Percentiles rank a stretch among this genome's conserved stretches.
Evolutionary conservation across 2,797 vertebrate genomes (phyloP).

Genomic region (Spheniscus humboldti): DNA sequence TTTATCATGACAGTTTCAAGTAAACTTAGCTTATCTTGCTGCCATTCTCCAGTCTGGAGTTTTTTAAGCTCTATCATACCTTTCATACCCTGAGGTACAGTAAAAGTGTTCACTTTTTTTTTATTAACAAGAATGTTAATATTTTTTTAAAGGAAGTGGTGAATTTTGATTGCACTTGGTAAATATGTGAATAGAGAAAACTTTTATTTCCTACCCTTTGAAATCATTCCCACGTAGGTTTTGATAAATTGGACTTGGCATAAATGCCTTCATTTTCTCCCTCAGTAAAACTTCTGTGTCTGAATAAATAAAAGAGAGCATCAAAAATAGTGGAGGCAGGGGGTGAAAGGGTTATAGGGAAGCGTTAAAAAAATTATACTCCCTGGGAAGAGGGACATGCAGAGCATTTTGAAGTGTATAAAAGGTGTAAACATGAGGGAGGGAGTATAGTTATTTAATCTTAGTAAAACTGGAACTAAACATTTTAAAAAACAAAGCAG

Average conservation of each 20-base stretch:
- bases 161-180: neutral
- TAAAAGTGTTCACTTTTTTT: neutral
- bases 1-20: conserved; percentile 4
- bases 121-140: too few relatives aligned
- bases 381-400: conserved; percentile 2
- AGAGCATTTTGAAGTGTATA: conserved; percentile 40
- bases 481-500: neutral
- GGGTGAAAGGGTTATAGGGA: neutral
- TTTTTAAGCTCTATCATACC: neutral
- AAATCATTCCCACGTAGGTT: neutral
- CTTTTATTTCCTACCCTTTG: conserved; percentile 12
- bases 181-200: neutral
- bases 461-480: conserved; percentile 4
- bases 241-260: neutral
- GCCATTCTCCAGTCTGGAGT: neutral
- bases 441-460: conserved; percentile 3
- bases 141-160: neutral
- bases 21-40: conserved; percentile 19
- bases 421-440: conserved; percentile 11
- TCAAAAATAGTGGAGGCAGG: neutral
- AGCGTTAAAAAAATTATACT: neutral
- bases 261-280: conserved; percentile 10
- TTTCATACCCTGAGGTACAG: neutral
- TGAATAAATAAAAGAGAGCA: conserved; percentile 22
- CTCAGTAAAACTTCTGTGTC: neutral